phyloP scores from a whole-genome alignment of 1,140 invertebrate species.

The Delia radicum region DNA sequence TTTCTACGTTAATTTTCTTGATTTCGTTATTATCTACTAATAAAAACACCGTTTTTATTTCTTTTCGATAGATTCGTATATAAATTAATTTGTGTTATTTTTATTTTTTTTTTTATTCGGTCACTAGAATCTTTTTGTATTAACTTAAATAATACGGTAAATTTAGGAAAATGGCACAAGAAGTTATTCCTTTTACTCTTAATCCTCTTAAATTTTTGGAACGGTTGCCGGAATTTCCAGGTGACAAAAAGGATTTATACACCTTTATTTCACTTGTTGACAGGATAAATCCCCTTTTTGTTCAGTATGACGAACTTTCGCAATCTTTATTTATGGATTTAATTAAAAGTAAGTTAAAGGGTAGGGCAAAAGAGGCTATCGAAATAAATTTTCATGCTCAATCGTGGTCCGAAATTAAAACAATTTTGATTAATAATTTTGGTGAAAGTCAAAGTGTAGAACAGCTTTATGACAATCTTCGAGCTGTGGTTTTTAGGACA shows the following conservation, averaged over 20 bases:
- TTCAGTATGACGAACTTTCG: neutral
- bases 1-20: too few species aligned
- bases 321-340: conserved; percentile 18
- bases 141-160: too few species aligned
- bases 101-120: too few species aligned
- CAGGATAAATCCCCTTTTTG: conserved; percentile 4
- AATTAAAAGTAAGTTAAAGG: conserved; percentile 21
- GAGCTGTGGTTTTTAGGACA: neutral
- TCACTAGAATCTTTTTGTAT: too few species aligned
- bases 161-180: neutral
- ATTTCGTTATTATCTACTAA: too few species aligned
- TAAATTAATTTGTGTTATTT: too few species aligned
- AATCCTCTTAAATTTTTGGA: conserved; percentile 15
- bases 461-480: neutral
- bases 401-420: neutral
- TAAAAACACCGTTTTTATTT: too few species aligned
- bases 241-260: neutral
- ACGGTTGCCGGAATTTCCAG: conserved; percentile 10
- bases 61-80: too few species aligned
- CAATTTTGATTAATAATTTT: neutral
- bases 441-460: neutral
- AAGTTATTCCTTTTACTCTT: neutral
- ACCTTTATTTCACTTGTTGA: conserved; percentile 6
- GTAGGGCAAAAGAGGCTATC: conserved; percentile 13
- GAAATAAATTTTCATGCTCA: conserved; percentile 25